These are phyloP conservation scores for Bubo scandiacus DNA, from an alignment of 2,113 vertebrate genomes.

Conservation along the genomic window DNA sequence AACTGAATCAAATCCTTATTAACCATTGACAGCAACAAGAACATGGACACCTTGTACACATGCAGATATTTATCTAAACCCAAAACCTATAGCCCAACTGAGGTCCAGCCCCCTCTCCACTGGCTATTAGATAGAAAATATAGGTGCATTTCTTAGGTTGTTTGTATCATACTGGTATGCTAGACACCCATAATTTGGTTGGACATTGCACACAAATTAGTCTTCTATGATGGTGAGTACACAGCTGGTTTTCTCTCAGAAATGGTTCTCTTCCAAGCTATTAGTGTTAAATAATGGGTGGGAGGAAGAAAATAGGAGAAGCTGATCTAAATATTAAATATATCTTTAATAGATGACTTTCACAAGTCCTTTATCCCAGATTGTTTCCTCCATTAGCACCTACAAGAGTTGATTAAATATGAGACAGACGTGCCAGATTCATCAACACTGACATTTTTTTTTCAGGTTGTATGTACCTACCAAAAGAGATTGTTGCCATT, in stretches of 20 bases:
- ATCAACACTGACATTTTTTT: constrained; percentile 61
- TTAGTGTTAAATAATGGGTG: neutral
- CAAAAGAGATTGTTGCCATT: constrained; percentile 63
- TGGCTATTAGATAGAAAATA: neutral
- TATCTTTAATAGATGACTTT: constrained; percentile 71
- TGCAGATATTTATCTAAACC: neutral
- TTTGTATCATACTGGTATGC: neutral
- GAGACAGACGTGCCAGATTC: constrained; percentile 51
- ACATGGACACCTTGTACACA: neutral
- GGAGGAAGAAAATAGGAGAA: constrained; percentile 5
- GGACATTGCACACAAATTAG: neutral
- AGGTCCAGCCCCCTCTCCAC: neutral
- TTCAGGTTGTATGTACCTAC: constrained; percentile 42
- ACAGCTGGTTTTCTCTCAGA: neutral
- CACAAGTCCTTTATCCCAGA: constrained; percentile 66
- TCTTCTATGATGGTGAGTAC: neutral
- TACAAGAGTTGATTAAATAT: constrained; percentile 69
- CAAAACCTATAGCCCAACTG: neutral
- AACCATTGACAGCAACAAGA: neutral
- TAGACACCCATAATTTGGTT: neutral
- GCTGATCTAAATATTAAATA: constrained; percentile 23
- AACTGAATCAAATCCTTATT: neutral
- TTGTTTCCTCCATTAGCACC: constrained; percentile 63
- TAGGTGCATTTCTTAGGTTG: neutral
- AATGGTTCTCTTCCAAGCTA: neutral